A percentile compares a stretch with the other conserved stretches of the same genome.
Evolutionary conservation across 1,140 invertebrate genomes (phyloP).

Genomic region (Pseudobourletiella spinata): DNA sequence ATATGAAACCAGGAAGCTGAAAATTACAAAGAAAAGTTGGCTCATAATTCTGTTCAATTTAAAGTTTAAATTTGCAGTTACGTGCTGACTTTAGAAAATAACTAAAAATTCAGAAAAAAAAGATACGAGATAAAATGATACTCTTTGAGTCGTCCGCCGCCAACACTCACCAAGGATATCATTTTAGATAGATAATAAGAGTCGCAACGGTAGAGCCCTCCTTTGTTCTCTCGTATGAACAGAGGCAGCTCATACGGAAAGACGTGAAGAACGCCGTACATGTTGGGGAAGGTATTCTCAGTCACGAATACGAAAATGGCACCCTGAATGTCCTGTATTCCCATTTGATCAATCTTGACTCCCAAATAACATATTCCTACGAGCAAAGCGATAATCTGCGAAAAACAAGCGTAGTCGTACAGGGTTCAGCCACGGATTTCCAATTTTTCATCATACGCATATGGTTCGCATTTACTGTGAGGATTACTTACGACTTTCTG

Average conservation of each 20-base stretch:
- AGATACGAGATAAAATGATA: too few relatives aligned
- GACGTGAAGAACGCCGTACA: conserved; percentile 69
- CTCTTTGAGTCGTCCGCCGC: too few relatives aligned
- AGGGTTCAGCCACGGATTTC: neutral
- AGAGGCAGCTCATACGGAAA: conserved; percentile 69
- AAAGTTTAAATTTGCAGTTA: too few relatives aligned
- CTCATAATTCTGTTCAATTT: neutral
- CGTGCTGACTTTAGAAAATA: too few relatives aligned
- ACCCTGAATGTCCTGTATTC: conserved; percentile 72
- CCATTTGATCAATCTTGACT: conserved; percentile 56
- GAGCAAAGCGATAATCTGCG: conserved; percentile 52
- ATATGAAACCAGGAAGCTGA: conserved; percentile 65
- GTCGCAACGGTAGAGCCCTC: conserved; percentile 61
- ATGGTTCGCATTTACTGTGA: too few relatives aligned
- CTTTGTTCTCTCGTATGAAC: conserved; percentile 64
- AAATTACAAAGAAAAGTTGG: conserved; percentile 30
- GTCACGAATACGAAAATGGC: conserved; percentile 71
- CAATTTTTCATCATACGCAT: too few relatives aligned
- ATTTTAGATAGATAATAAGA: conserved; percentile 67
- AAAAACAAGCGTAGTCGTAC: neutral
- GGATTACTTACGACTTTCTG: conserved; percentile 60
- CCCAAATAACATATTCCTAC: conserved; percentile 64
- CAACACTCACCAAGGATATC: conserved; percentile 65
- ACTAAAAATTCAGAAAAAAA: too few relatives aligned
- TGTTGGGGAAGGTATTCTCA: conserved; percentile 76